phyloP scores from a whole-genome alignment of 2,113 vertebrate species.

The Ciconia maguari region DNA sequence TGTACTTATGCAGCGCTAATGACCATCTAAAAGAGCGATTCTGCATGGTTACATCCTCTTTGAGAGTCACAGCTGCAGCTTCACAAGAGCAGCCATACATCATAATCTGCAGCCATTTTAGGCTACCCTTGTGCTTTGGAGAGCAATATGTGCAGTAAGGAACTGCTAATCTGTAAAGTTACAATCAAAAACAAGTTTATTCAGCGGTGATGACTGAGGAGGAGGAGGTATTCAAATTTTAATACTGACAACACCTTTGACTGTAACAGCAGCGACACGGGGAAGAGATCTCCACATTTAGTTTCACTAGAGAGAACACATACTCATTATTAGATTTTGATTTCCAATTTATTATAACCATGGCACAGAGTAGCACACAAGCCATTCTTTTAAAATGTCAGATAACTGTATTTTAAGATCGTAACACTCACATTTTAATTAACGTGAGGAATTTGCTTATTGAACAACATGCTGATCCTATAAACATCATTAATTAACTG shows the following conservation, averaged over 20 bases:
- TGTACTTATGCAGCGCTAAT: conserved; percentile 26
- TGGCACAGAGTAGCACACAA: not conserved
- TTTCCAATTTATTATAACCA: not conserved
- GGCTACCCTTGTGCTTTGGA: not conserved
- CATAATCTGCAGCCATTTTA: conserved; percentile 67
- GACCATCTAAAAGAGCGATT: conserved; percentile 40
- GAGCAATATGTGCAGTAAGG: not conserved
- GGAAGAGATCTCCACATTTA: not conserved
- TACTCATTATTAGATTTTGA: not conserved
- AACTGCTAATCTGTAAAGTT: not conserved
- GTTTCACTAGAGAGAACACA: not conserved
- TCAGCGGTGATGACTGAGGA: not conserved
- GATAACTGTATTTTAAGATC: not conserved
- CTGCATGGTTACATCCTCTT: conserved; percentile 38
- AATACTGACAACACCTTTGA: not conserved
- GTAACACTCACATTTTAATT: not conserved
- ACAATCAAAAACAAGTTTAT: not conserved
- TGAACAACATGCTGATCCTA: not conserved
- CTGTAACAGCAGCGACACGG: not conserved
- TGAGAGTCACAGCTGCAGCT: conserved; percentile 45
- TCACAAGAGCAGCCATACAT: conserved; percentile 53
- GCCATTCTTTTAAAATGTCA: not conserved
- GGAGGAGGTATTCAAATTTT: not conserved
- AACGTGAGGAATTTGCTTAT: not conserved
- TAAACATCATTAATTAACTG: conserved; percentile 36